Conservation (phyloP, 2,113 vertebrate species). For the Dermatemys mawii region DNA sequence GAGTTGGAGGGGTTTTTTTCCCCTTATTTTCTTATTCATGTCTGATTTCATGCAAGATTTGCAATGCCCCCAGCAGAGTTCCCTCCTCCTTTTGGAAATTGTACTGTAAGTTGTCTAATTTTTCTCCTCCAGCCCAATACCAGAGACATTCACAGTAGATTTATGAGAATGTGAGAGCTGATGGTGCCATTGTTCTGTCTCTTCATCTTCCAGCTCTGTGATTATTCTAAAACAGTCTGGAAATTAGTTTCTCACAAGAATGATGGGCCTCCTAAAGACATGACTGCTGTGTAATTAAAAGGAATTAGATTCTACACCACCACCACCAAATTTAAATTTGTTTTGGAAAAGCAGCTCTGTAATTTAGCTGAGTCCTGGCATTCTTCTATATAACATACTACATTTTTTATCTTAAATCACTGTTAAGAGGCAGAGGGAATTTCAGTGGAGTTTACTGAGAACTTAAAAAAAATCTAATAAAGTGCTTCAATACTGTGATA, state of each 20-base stretch:
- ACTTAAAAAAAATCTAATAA: neutral
- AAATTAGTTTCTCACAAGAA: slow-evolving; percentile 45
- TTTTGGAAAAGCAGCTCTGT: neutral
- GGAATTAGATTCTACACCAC: slow-evolving; percentile 44
- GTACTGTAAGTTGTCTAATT: neutral
- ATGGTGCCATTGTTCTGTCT: neutral
- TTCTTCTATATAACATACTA: slow-evolving; percentile 15
- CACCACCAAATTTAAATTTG: slow-evolving; percentile 41
- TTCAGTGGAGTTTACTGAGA: slow-evolving; percentile 26
- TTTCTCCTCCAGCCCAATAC: neutral
- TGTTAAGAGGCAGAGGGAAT: neutral
- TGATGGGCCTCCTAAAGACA: slow-evolving; percentile 16
- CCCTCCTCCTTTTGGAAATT: neutral
- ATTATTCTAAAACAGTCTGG: slow-evolving; percentile 21
- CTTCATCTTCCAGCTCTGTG: neutral
- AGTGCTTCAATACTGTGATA: neutral
- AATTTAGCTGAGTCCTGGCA: slow-evolving; percentile 24
- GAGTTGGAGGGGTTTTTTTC: neutral
- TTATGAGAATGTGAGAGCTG: neutral
- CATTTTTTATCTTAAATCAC: slow-evolving; percentile 17
- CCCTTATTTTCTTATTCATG: neutral
- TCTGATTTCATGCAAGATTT: neutral
- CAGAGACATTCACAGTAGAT: neutral
- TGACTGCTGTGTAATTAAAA: slow-evolving; percentile 16
- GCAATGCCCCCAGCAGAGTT: neutral